These are phyloP conservation scores for Silurus aristotelis DNA, from an alignment of 2,797 vertebrate genomes.

Conservation along the genomic window DNA sequence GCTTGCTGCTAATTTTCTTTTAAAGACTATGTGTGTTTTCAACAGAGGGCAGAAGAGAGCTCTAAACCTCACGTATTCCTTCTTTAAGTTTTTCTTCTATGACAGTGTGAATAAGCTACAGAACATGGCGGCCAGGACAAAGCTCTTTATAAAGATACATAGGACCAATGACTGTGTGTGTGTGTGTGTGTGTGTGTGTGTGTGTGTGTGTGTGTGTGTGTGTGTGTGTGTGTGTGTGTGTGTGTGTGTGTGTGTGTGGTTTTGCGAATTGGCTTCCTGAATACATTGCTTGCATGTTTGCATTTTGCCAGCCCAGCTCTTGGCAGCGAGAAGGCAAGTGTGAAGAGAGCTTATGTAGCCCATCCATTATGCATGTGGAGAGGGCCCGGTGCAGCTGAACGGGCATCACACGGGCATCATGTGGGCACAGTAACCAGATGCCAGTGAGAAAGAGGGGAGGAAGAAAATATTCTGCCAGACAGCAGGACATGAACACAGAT, in stretches of 20 bases:
- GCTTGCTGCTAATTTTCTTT: neutral
- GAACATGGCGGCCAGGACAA: neutral
- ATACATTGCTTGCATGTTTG: slow-evolving; percentile 38
- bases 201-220: slow-evolving; percentile 26
- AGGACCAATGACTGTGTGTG: neutral
- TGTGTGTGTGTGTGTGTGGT: slow-evolving; percentile 17
- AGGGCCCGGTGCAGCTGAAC: slow-evolving; percentile 32
- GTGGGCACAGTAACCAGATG: slow-evolving; percentile 33
- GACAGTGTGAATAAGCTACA: neutral
- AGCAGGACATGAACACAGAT: slow-evolving; percentile 8
- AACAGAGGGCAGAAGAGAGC: neutral
- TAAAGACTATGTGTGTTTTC: neutral
- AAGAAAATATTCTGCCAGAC: slow-evolving; percentile 12
- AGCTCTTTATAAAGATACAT: slow-evolving; percentile 16
- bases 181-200: slow-evolving; percentile 26
- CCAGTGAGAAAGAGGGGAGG: neutral
- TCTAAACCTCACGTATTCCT: neutral
- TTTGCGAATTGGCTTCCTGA: slow-evolving; percentile 15
- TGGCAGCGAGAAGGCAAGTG: slow-evolving; percentile 41
- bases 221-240: slow-evolving; percentile 27
- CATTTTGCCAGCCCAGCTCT: slow-evolving; percentile 25
- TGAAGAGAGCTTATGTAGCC: slow-evolving; percentile 47
- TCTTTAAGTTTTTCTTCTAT: neutral
- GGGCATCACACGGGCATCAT: slow-evolving; percentile 23
- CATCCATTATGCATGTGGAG: slow-evolving; percentile 42